Evolutionary conservation across 53 echinoderm and acorn worm species (phyloP), one percentile per base, ranked within the genome.

Genomic region (Holothuria leucospilota): DNA sequence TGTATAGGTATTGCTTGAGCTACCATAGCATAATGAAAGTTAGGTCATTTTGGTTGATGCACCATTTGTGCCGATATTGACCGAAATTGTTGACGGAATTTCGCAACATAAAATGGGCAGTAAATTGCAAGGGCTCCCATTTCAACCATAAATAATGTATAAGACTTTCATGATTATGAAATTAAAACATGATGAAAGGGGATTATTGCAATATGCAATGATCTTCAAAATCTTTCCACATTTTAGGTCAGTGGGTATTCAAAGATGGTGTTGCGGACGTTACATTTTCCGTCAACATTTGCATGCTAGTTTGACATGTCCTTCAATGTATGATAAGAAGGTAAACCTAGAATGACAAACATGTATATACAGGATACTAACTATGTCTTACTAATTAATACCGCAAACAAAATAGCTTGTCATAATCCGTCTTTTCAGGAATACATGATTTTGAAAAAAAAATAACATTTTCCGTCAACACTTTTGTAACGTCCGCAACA

Each of bases 51-150:
- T 29, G 34, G 40, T 38, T 70, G 4, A 70, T 70, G 40, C 39
- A 70, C 2, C 14, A 9, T 70, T 70, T 13, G 34, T 9, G 70
- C 70, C 70, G 2, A 10, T 70, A 9, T 10, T 11, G 29, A 29
- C 70, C 39, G 20, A 70, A 70, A 70, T 70, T 34, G 70, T 39
- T 70, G 70, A 70, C 70, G 16, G 70, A 70, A 38, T 29, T 70
- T 70, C 34, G 70, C 70, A 70, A 70, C 70, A 70, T 70, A 70
- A 70, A 70, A 70, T 70, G 3, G 40, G 70, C 28, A 70, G 70
- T 29, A 70, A 10, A 34, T 38, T 70, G 70, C 38, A 39, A 70
- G 40, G 38, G 70, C 38, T 70, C 39, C 38, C 70, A 70, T 70
- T 28, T 34, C 16, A 70, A 70, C 38, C 9, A 13, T 27, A 34